Percentiles rank a stretch among this genome's conserved stretches.
Evolutionary conservation across 1,140 invertebrate species (phyloP).

Genomic region (Drosophila tsacasi): DNA sequence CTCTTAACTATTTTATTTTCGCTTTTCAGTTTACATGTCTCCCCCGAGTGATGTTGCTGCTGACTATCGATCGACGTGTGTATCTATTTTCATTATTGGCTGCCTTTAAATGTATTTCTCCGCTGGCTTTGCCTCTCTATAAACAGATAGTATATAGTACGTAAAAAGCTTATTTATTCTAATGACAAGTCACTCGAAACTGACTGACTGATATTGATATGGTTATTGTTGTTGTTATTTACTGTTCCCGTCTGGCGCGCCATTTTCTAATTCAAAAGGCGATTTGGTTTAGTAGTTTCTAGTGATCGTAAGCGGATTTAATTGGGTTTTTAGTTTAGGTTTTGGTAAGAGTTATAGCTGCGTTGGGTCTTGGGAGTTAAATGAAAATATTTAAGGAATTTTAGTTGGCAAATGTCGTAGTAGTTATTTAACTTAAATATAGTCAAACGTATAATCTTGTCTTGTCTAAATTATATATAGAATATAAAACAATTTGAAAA

Average conservation of each 20-base stretch:
- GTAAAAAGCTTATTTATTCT: constrained; percentile 48
- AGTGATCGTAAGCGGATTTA: constrained; percentile 18
- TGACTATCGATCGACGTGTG: constrained; percentile 54
- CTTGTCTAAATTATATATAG: no score
- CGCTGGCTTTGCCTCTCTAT: constrained; percentile 29
- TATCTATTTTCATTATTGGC: constrained; percentile 74
- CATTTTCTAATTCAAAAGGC: constrained; percentile 42
- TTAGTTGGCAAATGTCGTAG: neutral
- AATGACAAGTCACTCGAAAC: constrained; percentile 65
- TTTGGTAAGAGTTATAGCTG: neutral
- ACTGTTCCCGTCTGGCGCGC: constrained; percentile 47
- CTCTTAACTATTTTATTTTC: constrained; percentile 48
- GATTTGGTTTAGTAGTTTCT: constrained; percentile 34
- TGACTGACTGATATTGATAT: constrained; percentile 61
- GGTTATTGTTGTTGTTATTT: constrained; percentile 42
- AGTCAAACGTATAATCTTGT: no score
- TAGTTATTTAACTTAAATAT: no score
- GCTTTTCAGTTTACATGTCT: constrained; percentile 66
- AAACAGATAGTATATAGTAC: constrained; percentile 12
- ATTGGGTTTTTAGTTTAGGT: constrained; percentile 12
- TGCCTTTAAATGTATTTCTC: constrained; percentile 62
- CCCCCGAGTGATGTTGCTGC: constrained; percentile 69
- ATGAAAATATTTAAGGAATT: neutral
- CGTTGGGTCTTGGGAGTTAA: neutral
- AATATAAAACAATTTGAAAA: no score